Evolutionary conservation across 1,140 invertebrate species (phyloP), one percentile per base, ranked within the genome.

Genomic region (Penaeus japonicus): DNA sequence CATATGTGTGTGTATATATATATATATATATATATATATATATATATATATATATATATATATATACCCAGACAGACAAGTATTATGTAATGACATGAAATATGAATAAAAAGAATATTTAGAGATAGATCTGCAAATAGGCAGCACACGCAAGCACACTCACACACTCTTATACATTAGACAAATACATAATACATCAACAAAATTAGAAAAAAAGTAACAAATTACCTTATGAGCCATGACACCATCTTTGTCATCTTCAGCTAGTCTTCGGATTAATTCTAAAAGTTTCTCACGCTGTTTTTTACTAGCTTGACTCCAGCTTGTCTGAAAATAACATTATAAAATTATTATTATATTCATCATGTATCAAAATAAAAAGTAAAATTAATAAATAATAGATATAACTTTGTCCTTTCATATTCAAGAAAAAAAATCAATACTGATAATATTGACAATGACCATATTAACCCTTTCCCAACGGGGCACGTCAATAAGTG

Each of bases 231-330:
- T 99, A 92, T 98, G 96, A 77, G 98, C 98, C 98, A 99, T 99
- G 22, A 99, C 97, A 86, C 98, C 98, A 93, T 99, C 98, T 92
- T 99, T 99, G 93, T 99, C 98, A 93, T 99, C 98, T 93, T 99
- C 98, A 24, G 98, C 98, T 85, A 99, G 93, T 91, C 98, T 94
- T 87, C 98, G 94, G 91, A 99, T 99, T 86, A 99, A 94, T 93
- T 99, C 98, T 85, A 99, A 93, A 78, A 99, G 93, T 92, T 98
- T 97, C 93, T 99, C 98, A 90, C 98, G 94, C 93, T 99, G 98
- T 92, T 99, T 97, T 93, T 98, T 98, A 92, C 96, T 98, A 30
- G 98, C 98, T 91, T 97, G 97, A 85, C 97, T 97, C 98, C 98
- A 99, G 93, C 96, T 98, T 90, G 96, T 95, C 96, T 98, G 92